Evolutionary conservation across 2,113 vertebrate species (phyloP), one percentile per base, ranked within the genome.

Genomic region (Picathartes gymnocephalus): DNA sequence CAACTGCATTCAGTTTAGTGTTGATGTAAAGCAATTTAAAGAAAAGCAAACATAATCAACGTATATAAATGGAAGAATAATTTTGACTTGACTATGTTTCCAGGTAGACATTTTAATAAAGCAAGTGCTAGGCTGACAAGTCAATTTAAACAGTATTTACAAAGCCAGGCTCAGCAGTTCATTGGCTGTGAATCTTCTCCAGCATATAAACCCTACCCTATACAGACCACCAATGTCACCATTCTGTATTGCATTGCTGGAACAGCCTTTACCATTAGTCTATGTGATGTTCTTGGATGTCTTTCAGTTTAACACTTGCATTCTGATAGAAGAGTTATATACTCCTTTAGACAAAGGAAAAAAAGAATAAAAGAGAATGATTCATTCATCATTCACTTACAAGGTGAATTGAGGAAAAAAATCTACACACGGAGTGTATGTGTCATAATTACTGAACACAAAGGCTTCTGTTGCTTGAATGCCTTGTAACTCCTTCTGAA

Each of bases 201-300:
- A 35, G 31, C 2, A 0, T 16, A 2, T 24, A 69, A 76, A 14
- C 30, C 24, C 40, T 51, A 44, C n/a, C 4, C 31, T 2, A 5
- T 12, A 21, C 13, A 60, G 57, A 76, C 80, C 62, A 86, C 31
- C 50, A 40, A 17, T 48, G 71, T 60, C 33, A 56, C 22, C 19
- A 14, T 76, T 60, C 45, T 23, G 25, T 25, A 61, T 44, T 3
- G 1, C 37, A 31, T 17, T 69, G 28, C 62, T 65, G 64, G 44
- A 93, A 61, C 31, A 92, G 45, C 37, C 21, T 86, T 53, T 69
- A 15, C 72, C 28, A 10, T 70, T 65, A 31, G 10, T 44, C 24
- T 48, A 1, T 23, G 28, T 14, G 11, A 37, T 86, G 28, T 40
- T 51, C 19, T 57, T 31, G 11, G 45, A 72, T 12, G 24, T 20